Evolutionary conservation across 2,113 vertebrate genomes (phyloP).

Genomic region (Lethenteron reissneri): DNA sequence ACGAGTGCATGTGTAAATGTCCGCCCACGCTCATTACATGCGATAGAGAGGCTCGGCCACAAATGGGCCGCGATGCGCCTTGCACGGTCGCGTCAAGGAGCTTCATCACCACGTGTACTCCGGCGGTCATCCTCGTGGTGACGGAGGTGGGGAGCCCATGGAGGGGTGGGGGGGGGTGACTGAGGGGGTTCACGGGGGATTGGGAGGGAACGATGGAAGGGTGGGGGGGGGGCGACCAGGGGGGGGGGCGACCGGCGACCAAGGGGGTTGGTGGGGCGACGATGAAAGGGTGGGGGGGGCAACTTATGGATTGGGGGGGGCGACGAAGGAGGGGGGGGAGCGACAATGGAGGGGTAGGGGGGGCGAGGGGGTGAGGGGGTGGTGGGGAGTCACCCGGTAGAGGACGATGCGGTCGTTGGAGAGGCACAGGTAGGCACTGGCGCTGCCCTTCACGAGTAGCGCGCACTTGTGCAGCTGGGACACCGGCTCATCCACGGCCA

Average conservation of each 20-base stretch:
- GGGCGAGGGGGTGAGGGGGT: background rate
- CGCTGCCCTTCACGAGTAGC: constrained; percentile 49
- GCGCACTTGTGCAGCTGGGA: constrained; percentile 87
- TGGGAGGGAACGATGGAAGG: no score
- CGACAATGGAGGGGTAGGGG: background rate
- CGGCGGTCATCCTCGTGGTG: no score
- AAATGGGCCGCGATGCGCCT: no score
- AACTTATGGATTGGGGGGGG: background rate
- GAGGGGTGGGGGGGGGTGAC: background rate
- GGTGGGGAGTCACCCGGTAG: constrained; percentile 34
- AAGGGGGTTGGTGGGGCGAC: background rate
- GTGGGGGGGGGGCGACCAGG: background rate
- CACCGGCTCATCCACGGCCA: constrained; percentile 67
- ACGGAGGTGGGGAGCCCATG: no score
- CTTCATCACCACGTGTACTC: no score
- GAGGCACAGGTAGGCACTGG: constrained; percentile 43
- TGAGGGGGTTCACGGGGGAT: background rate
- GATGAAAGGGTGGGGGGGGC: background rate
- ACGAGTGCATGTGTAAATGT: no score
- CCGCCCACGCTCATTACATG: no score
- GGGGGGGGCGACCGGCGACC: background rate
- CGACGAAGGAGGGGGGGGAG: background rate
- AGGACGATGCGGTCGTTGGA: constrained; percentile 55
- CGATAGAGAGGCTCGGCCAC: no score
- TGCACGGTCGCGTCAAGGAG: no score